Evolutionary conservation across 2,888 invertebrate species (phyloP), one percentile per base, ranked within the genome.

Genomic region (Melitaea athalia): DNA sequence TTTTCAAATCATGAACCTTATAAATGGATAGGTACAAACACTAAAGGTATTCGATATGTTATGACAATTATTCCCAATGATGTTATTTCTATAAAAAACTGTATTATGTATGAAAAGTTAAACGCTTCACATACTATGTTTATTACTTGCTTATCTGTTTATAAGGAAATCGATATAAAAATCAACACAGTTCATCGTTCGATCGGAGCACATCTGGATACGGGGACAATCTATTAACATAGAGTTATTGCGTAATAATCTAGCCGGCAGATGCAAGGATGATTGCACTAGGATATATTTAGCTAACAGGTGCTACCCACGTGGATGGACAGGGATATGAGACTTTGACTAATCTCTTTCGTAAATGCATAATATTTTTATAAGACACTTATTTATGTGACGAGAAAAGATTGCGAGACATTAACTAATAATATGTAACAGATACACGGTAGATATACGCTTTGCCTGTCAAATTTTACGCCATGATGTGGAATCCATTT

Each of bases 161-260:
- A 57, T 55, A 57, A 62, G 61, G 5, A 69, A 55, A 55, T 55
- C 43, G 52, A 59, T 72, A 73, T 76, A 83, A 83, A 85, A 87
- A 85, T 87, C 80, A 79, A 82, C 83, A 80, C 81, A 82, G 88
- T 89, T 88, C 85, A 86, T 83, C 79, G 87, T 78, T 83, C 82
- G 79, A 81, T 74, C 74, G 49, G 70, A 62, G 79, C 80, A 83
- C 91, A 91, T 91, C 91, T 91, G 91, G 89, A 81, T 73, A 78
- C 77, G 75, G 75, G 80, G 82, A 85, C 83, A 85, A 79, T 82
- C 78, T 79, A 85, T 86, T 86, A 86, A 79, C 83, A 79, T 81
- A 80, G 81, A 85, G 81, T 85, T 85, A 89, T 91, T 92, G 88
- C 90, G 86, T 86, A 88, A 92, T 88, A 87, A 86, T 85, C 85